A percentile compares a stretch with the other conserved stretches of the same genome.
These are phyloP conservation scores for Prionailurus bengalensis DNA, from an alignment of 2,113 vertebrate genomes.

Conservation along the genomic window DNA sequence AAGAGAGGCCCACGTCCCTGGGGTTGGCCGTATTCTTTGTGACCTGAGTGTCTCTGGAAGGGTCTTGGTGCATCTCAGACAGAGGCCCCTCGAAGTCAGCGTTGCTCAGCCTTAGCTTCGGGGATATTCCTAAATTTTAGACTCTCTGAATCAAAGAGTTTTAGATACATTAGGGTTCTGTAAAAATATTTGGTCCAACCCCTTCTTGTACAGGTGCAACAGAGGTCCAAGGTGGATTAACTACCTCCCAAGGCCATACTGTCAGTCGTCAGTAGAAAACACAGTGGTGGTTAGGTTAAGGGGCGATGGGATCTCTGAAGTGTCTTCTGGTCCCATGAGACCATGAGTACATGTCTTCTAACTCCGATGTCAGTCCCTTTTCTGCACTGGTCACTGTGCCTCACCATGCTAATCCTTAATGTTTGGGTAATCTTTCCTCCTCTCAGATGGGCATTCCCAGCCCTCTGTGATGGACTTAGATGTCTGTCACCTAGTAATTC, in stretches of 20 bases:
- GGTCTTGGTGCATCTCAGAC: background rate
- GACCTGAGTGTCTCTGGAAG: background rate
- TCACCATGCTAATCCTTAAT: background rate
- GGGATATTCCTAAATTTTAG: constrained; percentile 36
- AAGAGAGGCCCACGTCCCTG: background rate
- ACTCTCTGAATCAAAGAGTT: background rate
- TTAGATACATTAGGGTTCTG: background rate
- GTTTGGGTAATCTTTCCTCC: background rate
- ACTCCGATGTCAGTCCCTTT: background rate
- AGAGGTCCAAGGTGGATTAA: background rate
- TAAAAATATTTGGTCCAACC: background rate
- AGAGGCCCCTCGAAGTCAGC: background rate
- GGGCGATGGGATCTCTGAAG: background rate
- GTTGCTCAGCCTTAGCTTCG: constrained; percentile 1
- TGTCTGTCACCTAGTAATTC: background rate
- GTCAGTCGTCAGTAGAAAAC: background rate
- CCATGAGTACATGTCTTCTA: background rate
- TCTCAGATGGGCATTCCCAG: background rate
- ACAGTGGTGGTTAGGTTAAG: background rate
- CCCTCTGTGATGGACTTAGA: background rate
- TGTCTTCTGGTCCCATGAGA: too few species aligned
- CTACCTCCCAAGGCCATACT: background rate
- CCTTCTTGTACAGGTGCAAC: background rate
- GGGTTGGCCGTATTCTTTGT: background rate
- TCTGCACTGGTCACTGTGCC: background rate